These are phyloP conservation scores for Ascaphus truei DNA, from an alignment of 2,113 vertebrate genomes.

Conservation along the genomic window DNA sequence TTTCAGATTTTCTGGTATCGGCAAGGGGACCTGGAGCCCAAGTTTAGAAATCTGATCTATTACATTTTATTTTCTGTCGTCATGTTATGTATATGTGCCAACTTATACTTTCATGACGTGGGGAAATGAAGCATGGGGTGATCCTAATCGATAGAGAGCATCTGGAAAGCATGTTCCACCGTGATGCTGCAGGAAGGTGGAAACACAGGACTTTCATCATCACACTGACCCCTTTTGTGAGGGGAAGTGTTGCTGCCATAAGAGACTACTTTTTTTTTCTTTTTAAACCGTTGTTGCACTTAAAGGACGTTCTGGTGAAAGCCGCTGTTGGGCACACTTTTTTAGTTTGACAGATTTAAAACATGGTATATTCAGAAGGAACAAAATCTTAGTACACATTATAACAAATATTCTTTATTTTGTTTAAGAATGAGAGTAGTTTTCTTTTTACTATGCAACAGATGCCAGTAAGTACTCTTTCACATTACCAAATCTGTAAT, in stretches of 20 bases:
- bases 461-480: slow-evolving; percentile 60
- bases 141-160: slow-evolving; percentile 31
- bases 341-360: background rate
- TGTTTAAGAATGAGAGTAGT: slow-evolving; percentile 69
- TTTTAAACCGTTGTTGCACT: slow-evolving; percentile 58
- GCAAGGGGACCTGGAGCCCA: slow-evolving; percentile 95
- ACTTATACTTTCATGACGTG: slow-evolving; percentile 96
- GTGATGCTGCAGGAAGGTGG: slow-evolving; percentile 38
- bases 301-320: slow-evolving; percentile 59
- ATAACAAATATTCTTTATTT: slow-evolving; percentile 76
- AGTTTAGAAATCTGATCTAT: slow-evolving; percentile 96
- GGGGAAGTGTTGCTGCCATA: slow-evolving; percentile 55
- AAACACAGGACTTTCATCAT: slow-evolving; percentile 60
- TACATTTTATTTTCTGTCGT: slow-evolving; percentile 87
- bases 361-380: background rate
- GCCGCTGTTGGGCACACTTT: no score
- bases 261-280: slow-evolving; percentile 57
- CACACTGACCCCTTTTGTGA: slow-evolving; percentile 52
- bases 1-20: slow-evolving; percentile 93
- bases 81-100: slow-evolving; percentile 97
- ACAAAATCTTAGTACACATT: slow-evolving; percentile 15
- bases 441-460: slow-evolving; percentile 70
- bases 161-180: slow-evolving; percentile 29
- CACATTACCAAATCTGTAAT: slow-evolving; percentile 67
- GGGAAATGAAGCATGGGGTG: slow-evolving; percentile 60